These are phyloP conservation scores for Crax fasciolata DNA, from an alignment of 2,797 vertebrate species.

Conservation along the genomic window DNA sequence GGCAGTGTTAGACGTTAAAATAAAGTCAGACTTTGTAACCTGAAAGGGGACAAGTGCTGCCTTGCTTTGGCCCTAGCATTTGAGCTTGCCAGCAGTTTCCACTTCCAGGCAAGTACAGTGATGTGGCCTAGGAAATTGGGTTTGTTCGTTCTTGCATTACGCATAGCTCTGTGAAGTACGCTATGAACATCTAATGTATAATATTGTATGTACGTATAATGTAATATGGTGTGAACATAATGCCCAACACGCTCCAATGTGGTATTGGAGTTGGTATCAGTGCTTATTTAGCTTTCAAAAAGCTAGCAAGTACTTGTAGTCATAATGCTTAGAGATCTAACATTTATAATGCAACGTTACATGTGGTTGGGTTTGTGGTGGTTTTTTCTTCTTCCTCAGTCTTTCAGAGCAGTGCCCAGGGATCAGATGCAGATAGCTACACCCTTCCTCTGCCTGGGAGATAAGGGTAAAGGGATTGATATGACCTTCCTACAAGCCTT, in stretches of 20 bases:
- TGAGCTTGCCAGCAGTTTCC: neutral
- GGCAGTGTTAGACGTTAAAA: rapidly evolving
- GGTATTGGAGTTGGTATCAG: neutral
- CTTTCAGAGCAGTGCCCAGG: neutral
- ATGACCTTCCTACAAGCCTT: neutral
- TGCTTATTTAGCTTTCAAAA: neutral
- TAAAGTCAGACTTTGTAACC: neutral
- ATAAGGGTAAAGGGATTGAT: neutral
- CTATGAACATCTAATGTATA: neutral
- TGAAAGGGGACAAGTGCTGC: neutral
- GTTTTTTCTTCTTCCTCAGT: rapidly evolving
- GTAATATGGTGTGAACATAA: neutral
- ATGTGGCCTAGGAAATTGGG: neutral
- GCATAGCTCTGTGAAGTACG: neutral
- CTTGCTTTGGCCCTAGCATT: neutral
- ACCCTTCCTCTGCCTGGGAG: neutral
- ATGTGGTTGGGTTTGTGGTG: neutral
- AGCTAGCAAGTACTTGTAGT: neutral
- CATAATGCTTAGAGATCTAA: neutral
- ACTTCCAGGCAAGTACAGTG: neutral
- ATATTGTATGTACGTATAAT: too few relatives aligned
- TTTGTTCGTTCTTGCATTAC: neutral
- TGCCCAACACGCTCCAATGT: neutral
- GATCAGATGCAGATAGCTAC: conserved; percentile 26
- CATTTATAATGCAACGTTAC: neutral